Evolutionary conservation across 2,113 vertebrate species (phyloP).

Genomic region (Dendropsophus ebraccatus): DNA sequence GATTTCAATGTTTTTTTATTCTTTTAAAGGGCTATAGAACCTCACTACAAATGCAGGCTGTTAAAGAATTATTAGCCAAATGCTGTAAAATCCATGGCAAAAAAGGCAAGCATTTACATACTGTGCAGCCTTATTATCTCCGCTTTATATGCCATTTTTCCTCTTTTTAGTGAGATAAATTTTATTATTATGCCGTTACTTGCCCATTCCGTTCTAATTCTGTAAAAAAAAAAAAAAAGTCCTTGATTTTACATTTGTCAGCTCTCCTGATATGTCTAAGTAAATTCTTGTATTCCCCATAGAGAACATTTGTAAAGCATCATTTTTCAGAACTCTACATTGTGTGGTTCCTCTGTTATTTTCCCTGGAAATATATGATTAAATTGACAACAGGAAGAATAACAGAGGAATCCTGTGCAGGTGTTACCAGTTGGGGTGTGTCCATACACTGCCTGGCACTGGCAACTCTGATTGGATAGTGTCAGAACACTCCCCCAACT

Average conservation of each 20-base stretch:
- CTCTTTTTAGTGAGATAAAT: slow-evolving; percentile 27
- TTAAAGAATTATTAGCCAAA: slow-evolving; percentile 44
- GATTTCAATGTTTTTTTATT: slow-evolving; percentile 14
- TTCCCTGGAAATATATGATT: too few relatives aligned
- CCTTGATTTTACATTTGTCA: neutral
- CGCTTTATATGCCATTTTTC: slow-evolving; percentile 17
- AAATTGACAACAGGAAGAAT: too few relatives aligned
- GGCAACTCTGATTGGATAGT: too few relatives aligned
- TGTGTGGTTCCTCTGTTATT: too few relatives aligned
- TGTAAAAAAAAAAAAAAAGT: slow-evolving; percentile 16
- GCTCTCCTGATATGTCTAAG: neutral
- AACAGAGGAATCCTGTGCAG: too few relatives aligned
- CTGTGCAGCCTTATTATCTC: neutral
- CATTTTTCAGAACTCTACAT: too few relatives aligned
- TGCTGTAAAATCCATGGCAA: neutral
- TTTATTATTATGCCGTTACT: neutral
- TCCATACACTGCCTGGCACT: too few relatives aligned
- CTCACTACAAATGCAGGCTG: slow-evolving; percentile 36
- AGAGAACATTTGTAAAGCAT: too few relatives aligned
- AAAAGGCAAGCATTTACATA: neutral
- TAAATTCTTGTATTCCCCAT: neutral
- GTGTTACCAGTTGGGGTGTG: too few relatives aligned
- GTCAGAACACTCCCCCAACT: too few relatives aligned
- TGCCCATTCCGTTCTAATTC: slow-evolving; percentile 1
- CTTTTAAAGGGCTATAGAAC: slow-evolving; percentile 39